Evolutionary conservation across 2,797 vertebrate species (phyloP).

Genomic region (Stomatorhinus walkeri): DNA sequence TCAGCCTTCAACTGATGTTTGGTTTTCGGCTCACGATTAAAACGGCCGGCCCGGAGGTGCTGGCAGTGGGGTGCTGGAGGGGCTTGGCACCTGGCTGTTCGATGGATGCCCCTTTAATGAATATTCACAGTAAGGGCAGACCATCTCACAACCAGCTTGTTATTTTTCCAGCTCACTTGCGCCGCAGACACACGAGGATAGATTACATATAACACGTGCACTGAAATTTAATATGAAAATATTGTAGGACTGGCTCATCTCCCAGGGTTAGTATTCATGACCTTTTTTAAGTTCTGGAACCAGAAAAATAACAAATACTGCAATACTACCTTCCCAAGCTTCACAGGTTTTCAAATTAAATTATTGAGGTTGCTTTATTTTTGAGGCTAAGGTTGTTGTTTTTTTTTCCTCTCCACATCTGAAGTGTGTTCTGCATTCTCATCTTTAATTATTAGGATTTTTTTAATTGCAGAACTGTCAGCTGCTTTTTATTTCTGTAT

Average conservation of each 20-base stretch:
- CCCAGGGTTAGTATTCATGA: background rate
- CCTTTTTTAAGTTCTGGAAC: background rate
- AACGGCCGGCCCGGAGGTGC: background rate
- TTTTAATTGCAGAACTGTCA: conserved; percentile 25
- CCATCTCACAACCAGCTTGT: background rate
- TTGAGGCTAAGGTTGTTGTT: background rate
- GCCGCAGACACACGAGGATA: background rate
- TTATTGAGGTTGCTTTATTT: background rate
- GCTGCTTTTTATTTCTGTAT: background rate
- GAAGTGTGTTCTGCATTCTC: background rate
- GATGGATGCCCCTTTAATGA: background rate
- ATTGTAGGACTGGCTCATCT: background rate
- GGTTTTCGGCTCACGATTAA: background rate
- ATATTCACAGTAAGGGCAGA: background rate
- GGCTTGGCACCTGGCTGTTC: background rate
- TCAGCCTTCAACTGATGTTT: background rate
- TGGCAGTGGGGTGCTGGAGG: background rate
- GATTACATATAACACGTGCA: background rate
- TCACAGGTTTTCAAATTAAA: background rate
- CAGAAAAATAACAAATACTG: background rate
- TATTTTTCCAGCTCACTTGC: background rate
- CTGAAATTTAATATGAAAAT: background rate
- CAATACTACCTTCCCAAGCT: background rate
- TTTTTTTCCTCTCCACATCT: background rate
- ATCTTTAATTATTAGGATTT: conserved; percentile 12